Base-by-base conservation (phyloP, 2,888 invertebrate species). In the Hydriomena furcata region DNA sequence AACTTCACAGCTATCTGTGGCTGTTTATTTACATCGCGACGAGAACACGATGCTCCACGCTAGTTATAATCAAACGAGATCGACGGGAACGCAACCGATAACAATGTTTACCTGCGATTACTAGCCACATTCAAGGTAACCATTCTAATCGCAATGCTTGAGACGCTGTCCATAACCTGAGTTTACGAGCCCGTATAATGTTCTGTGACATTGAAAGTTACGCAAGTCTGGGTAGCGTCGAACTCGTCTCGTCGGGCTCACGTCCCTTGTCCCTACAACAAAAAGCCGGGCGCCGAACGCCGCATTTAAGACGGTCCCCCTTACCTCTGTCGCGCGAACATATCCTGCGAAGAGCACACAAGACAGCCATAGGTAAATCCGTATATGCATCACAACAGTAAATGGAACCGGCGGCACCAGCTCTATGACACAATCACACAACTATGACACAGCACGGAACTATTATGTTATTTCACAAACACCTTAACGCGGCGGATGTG, bases 251-350 rank as follows among this genome's bases (percentile, higher is more conserved):
- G 55, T 60, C 54, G 56, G 66, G 62, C 60, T 60, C 63, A 60
- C 63, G 61, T 68, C 64, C 63, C 55, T 66, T 67, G 64, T 68
- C 64, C 66, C 58, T 56, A 68, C 66, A 74, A 87, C 82, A 84
- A 85, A 87, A 86, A 84, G 82, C 83, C 85, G 82, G 81, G 71
- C 71, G n/a, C n/a, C n/a, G 68, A 83, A 77, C 79, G 82, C 82
- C 82, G 86, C 79, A 78, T 82, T 82, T 79, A 85, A 87, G 85
- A 86, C 82, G 80, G 79, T 76, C 80, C 82, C 84, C 91, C 93
- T 93, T 92, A 94, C 94, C 94, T 94, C 94, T 91, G 92, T 92
- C 87, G 93, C 94, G 91, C 93, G 92, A 88, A 93, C 93, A 91
- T 93, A 94, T 92, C 94, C 94, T 83, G 92, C 88, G 82, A 94